Evolutionary conservation across 1,140 invertebrate species (phyloP).

Genomic region (Pantala flavescens): DNA sequence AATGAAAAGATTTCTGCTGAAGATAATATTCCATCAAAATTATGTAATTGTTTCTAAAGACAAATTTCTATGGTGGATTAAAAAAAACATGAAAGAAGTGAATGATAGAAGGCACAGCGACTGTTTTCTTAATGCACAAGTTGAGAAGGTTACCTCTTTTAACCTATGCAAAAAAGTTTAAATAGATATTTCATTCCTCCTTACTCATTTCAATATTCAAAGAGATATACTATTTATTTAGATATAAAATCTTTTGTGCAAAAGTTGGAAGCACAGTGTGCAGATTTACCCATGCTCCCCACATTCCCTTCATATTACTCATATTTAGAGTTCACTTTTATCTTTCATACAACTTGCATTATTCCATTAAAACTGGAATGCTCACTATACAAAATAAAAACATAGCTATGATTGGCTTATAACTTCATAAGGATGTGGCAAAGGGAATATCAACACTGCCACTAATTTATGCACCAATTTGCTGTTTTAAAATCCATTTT

Average conservation of each 20-base stretch:
- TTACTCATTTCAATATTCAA: not conserved
- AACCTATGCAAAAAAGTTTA: not conserved
- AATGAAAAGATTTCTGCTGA: not conserved
- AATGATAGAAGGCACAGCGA: constrained; percentile 5
- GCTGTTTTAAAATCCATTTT: not conserved
- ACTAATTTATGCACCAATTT: not conserved
- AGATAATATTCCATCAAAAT: not conserved
- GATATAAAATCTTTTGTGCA: not conserved
- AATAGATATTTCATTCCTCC: not conserved
- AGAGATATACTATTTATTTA: not conserved
- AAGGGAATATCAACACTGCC: not conserved
- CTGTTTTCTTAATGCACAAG: not conserved
- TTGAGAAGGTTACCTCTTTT: not conserved
- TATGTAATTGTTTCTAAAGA: not conserved
- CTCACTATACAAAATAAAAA: not conserved
- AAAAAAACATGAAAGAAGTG: not conserved
- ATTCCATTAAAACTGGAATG: constrained; percentile 7
- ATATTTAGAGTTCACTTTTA: not conserved
- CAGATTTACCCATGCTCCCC: not conserved
- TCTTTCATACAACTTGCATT: not conserved
- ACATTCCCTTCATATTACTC: not conserved
- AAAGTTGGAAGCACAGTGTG: not conserved
- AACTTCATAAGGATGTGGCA: not conserved
- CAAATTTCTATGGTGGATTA: not conserved
- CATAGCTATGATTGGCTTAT: not conserved